phyloP scores from a whole-genome alignment of 2,113 vertebrate genomes.

The Natator depressus region DNA sequence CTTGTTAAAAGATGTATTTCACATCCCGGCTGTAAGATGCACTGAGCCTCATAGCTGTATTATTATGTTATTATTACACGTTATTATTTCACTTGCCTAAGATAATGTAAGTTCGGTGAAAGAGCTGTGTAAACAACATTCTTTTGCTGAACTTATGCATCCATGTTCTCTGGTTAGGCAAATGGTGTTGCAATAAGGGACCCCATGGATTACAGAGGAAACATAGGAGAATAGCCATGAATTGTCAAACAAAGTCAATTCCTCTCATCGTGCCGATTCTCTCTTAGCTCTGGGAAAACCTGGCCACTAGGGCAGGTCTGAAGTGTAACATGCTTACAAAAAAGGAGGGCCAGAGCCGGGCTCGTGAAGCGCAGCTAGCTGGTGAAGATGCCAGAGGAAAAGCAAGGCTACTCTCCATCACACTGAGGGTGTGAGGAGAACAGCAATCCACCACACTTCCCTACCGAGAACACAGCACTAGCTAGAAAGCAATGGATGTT shows the following conservation, averaged over 20 bases:
- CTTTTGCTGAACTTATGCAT: neutral
- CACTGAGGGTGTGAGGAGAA: neutral
- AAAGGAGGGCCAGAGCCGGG: neutral
- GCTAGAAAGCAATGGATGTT: neutral
- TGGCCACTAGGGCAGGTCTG: neutral
- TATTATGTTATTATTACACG: rapidly evolving
- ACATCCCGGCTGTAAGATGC: neutral
- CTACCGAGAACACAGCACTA: neutral
- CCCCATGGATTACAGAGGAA: neutral
- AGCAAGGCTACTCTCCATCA: neutral
- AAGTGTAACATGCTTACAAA: neutral
- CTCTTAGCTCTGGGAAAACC: neutral
- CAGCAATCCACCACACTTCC: neutral
- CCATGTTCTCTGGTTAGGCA: neutral
- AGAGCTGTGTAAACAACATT: neutral
- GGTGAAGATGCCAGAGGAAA: neutral
- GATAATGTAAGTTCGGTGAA: neutral
- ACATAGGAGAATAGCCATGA: neutral
- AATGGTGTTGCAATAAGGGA: neutral
- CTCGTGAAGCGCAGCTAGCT: neutral
- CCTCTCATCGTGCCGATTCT: neutral
- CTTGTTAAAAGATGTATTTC: rapidly evolving
- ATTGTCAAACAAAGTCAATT: neutral
- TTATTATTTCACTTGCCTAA: neutral
- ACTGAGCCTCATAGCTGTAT: neutral